A percentile compares a stretch with the other conserved stretches of the same genome.
phyloP scores from a whole-genome alignment of 2,113 vertebrate species.

The Psittacula cyanocephala region DNA sequence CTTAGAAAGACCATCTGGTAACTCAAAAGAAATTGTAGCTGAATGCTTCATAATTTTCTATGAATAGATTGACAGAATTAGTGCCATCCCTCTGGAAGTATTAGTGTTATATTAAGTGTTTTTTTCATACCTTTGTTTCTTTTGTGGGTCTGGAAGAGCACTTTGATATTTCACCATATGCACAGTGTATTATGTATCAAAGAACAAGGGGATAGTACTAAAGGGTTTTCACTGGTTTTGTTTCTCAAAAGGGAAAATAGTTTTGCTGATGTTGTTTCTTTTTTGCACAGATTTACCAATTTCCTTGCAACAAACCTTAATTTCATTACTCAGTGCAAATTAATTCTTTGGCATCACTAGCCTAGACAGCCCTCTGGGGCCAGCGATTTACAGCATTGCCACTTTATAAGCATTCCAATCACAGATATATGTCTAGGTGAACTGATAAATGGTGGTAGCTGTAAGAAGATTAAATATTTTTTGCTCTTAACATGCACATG shows the following conservation, averaged over 20 bases:
- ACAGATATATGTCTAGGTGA: not conserved
- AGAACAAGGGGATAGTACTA: not conserved
- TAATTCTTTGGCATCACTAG: not conserved
- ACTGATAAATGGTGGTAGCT: conserved; percentile 23
- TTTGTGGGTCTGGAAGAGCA: conserved; percentile 44
- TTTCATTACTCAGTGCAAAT: not conserved
- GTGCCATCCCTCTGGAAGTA: conserved; percentile 50
- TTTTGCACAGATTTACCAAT: not conserved
- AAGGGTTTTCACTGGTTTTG: not conserved
- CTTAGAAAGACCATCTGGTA: conserved; percentile 80
- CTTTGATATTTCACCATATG: conserved; percentile 44
- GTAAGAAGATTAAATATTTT: not conserved
- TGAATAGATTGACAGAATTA: conserved; percentile 65
- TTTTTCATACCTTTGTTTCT: conserved; percentile 68
- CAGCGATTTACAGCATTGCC: not conserved
- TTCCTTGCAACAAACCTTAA: not conserved
- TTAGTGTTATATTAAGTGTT: conserved; percentile 45
- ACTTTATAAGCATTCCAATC: conserved; percentile 23
- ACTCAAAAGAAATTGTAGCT: conserved; percentile 70
- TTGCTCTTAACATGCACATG: not conserved
- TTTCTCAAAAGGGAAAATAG: not conserved
- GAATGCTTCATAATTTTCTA: conserved; percentile 72
- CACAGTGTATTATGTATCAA: conserved; percentile 24
- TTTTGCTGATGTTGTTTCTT: not conserved
- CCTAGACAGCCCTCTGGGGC: not conserved